phyloP scores from a whole-genome alignment of 2,797 vertebrate species.

The Simalia tracyae region DNA sequence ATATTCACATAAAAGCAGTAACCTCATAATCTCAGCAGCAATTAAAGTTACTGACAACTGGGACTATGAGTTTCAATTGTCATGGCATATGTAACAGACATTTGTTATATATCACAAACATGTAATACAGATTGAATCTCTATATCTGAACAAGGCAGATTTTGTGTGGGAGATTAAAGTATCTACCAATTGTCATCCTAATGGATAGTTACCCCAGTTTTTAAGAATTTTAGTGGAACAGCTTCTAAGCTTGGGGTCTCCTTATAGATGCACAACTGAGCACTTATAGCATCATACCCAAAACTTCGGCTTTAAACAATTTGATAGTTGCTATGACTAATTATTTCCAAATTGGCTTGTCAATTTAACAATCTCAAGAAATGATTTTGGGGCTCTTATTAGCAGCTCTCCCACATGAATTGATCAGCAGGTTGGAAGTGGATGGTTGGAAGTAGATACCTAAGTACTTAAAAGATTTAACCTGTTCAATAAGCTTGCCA shows the following conservation, averaged over 20 bases:
- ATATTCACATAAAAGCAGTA: not conserved
- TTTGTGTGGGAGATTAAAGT: not conserved
- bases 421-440: not conserved
- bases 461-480: not conserved
- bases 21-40: not conserved
- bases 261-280: not conserved
- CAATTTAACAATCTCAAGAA: not conserved
- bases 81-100: not conserved
- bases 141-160: not conserved
- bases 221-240: not conserved
- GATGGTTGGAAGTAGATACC: not conserved
- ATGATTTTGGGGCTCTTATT: not conserved
- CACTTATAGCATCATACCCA: not conserved
- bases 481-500: not conserved
- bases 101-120: not conserved
- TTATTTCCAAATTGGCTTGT: not conserved
- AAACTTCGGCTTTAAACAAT: not conserved
- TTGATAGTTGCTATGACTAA: not conserved
- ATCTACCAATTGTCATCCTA: not conserved
- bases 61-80: not conserved
- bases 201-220: not conserved
- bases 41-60: not conserved
- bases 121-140: not conserved
- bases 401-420: not conserved
- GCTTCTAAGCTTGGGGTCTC: not conserved